Evolutionary conservation across 2,888 invertebrate genomes (phyloP).

Genomic region (Oscheius onirici): DNA sequence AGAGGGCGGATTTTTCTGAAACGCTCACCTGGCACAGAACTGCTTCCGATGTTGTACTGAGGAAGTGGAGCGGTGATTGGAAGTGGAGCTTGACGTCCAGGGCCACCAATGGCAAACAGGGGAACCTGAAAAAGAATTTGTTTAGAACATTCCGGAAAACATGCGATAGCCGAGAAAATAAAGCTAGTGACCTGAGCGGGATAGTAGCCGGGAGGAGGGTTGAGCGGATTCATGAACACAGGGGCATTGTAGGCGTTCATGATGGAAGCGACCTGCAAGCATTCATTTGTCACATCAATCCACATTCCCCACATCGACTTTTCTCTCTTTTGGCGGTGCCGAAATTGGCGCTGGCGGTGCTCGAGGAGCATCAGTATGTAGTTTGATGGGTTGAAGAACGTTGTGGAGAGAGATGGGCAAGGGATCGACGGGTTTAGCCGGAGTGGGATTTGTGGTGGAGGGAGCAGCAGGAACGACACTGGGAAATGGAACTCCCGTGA

Average conservation of each 20-base stretch:
- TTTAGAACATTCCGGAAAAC: background rate
- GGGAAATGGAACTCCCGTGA: constrained; percentile 11
- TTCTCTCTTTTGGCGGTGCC: background rate
- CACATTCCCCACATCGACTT: constrained; percentile 11
- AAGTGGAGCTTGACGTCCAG: background rate
- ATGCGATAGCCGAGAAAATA: no score
- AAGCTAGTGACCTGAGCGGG: constrained; percentile 11
- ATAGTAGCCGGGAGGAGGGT: constrained; percentile 18
- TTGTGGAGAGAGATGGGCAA: constrained; percentile 25
- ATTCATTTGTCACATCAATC: background rate
- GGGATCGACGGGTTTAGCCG: constrained; percentile 24
- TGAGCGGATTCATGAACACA: constrained; percentile 14
- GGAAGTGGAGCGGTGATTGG: background rate
- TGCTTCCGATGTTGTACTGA: background rate
- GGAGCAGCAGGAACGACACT: background rate
- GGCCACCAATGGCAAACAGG: constrained; percentile 32
- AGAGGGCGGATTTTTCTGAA: no score
- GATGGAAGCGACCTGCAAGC: constrained; percentile 25
- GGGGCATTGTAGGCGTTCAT: constrained; percentile 31
- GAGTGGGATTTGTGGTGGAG: constrained; percentile 9
- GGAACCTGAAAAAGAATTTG: constrained; percentile 29
- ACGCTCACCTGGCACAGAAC: background rate
- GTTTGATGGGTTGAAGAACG: constrained; percentile 34
- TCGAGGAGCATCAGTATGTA: background rate
- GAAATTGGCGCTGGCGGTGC: constrained; percentile 12